Evolutionary conservation across 1,140 invertebrate species (phyloP).

Genomic region (Anagrus nilaparvatae): DNA sequence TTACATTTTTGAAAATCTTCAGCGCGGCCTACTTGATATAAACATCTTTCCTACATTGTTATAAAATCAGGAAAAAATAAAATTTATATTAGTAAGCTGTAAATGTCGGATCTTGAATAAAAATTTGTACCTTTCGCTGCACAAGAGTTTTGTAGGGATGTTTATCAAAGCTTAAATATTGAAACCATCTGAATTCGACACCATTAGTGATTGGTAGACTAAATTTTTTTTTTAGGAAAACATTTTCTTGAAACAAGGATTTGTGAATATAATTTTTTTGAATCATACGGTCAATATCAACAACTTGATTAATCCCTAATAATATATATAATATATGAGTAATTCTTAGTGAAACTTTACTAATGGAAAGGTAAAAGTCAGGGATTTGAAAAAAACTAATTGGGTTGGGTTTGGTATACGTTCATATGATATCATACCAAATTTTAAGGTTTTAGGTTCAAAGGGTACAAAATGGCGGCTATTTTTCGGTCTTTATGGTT

Average conservation of each 20-base stretch:
- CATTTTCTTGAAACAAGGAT: too few species aligned
- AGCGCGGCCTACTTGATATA: constrained; percentile 16
- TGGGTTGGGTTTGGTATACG: too few species aligned
- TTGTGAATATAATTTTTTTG: constrained; percentile 15
- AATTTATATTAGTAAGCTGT: background rate
- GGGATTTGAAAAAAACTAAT: background rate
- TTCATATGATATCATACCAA: too few species aligned
- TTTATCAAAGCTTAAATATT: constrained; percentile 17
- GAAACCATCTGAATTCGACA: constrained; percentile 21
- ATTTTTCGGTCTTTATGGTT: too few species aligned
- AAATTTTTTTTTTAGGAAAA: constrained; percentile 12
- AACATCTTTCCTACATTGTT: constrained; percentile 7
- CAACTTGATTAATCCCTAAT: constrained; percentile 20
- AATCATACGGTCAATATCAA: constrained; percentile 18
- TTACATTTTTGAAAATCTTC: constrained; percentile 21
- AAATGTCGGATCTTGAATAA: constrained; percentile 2
- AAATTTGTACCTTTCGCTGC: constrained; percentile 14
- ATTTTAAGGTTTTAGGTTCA: too few species aligned
- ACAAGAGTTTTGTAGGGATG: constrained; percentile 9
- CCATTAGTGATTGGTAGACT: background rate
- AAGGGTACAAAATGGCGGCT: too few species aligned
- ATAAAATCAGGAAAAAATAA: background rate
- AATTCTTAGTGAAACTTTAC: too few species aligned
- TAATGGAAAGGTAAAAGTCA: background rate
- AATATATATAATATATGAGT: too few species aligned